A percentile compares a stretch with the other conserved stretches of the same genome.
These are phyloP conservation scores for Acanthosepion lycidas DNA, from an alignment of 2,888 invertebrate genomes.

Conservation along the genomic window DNA sequence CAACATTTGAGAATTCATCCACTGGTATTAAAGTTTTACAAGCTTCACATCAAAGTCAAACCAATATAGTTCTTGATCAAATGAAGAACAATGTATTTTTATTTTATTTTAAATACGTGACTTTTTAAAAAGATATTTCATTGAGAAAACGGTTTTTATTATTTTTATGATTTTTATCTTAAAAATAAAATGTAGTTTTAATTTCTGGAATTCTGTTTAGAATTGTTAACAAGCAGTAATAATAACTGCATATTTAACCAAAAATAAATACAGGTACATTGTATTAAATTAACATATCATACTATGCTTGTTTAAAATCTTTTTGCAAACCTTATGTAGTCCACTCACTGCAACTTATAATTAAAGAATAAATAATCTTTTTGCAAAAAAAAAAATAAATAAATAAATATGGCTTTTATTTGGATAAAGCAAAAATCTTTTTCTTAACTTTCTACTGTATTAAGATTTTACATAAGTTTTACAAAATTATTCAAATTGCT, in stretches of 20 bases:
- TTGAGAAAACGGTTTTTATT: neutral
- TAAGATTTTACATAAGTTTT: no score
- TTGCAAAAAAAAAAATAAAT: neutral
- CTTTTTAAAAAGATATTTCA: no score
- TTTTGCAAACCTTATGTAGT: neutral
- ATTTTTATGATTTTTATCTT: neutral
- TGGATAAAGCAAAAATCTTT: neutral
- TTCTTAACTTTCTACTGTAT: no score
- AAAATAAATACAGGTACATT: neutral
- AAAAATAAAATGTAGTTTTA: neutral
- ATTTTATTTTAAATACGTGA: neutral
- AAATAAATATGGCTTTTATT: neutral
- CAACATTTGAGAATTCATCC: neutral
- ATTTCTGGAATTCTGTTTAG: neutral
- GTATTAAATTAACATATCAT: slow-evolving; percentile 8
- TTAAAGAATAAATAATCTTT: neutral
- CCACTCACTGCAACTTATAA: neutral
- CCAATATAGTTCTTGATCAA: neutral
- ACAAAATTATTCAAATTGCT: neutral
- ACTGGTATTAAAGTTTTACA: neutral
- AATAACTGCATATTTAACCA: neutral
- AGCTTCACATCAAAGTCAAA: neutral
- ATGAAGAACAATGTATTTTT: neutral
- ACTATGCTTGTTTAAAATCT: neutral
- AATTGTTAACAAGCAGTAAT: neutral